A percentile compares a stretch with the other conserved stretches of the same genome.
These are phyloP conservation scores for Misgurnus mizolepis DNA, from an alignment of 2,113 vertebrate genomes.

Conservation along the genomic window DNA sequence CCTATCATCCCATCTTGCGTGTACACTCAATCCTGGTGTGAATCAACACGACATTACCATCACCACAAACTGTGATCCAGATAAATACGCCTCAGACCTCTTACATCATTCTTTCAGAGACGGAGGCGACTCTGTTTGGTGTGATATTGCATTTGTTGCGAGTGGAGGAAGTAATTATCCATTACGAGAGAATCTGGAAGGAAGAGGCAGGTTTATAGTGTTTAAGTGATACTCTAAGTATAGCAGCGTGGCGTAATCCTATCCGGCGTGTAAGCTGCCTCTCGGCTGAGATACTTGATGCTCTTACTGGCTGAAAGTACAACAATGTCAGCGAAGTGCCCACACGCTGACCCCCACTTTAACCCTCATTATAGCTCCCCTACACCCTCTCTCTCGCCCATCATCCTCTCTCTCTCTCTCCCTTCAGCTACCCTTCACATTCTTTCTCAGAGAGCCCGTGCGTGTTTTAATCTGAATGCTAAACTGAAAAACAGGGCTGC, in stretches of 20 bases:
- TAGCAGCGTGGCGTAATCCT: constrained; percentile 23
- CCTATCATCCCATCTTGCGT: constrained; percentile 35
- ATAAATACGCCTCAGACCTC: not conserved
- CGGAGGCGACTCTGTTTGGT: not conserved
- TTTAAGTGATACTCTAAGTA: constrained; percentile 38
- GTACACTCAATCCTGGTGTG: not conserved
- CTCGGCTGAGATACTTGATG: constrained; percentile 32
- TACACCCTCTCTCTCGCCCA: constrained; percentile 11
- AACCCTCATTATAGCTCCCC: constrained; percentile 42
- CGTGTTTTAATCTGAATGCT: constrained; percentile 46
- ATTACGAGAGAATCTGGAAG: constrained; percentile 17
- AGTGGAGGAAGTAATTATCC: constrained; percentile 18
- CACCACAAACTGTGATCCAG: constrained; percentile 23
- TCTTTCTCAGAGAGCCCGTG: constrained; percentile 53
- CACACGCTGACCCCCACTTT: constrained; percentile 36
- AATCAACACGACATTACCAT: not conserved
- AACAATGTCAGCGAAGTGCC: constrained; percentile 41
- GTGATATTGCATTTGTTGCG: not conserved
- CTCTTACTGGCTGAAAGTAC: constrained; percentile 55
- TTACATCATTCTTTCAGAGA: not conserved
- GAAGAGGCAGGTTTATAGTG: constrained; percentile 25
- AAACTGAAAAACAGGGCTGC: constrained; percentile 37
- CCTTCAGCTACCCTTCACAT: constrained; percentile 44
- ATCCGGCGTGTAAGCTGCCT: constrained; percentile 1
- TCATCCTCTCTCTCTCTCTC: not conserved